Base-by-base conservation (phyloP, 1,140 invertebrate genomes). In the Meloidogyne hapla region DNA sequence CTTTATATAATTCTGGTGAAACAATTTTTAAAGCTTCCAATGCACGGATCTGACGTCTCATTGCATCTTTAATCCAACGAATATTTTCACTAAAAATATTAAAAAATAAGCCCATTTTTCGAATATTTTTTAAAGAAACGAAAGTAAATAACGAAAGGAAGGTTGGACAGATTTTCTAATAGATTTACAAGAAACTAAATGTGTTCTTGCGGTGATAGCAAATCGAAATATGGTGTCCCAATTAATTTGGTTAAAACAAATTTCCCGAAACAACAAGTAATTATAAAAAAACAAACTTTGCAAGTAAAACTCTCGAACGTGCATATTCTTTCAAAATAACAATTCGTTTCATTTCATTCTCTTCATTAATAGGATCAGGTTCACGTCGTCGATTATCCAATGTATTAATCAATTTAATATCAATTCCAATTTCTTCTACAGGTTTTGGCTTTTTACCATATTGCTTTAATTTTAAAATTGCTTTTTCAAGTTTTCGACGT, bases 1-100 rank as follows among this genome's bases (percentile, higher is more conserved):
- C 74, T 67, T 83, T 76, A 71, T 88, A 89, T 1, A 88, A 77
- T 45, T 86, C 83, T n/a, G 87, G 85, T 15, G 83, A 84, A 18
- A 88, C 78, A 23, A 79, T 77, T 64, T 84, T 81, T 23, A 88
- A 80, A 63, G 81, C 81, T 10, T 78, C 66, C 13, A 88, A 77
- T 23, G 88, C 88, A 26, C 80, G 81, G 40, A 80, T 18, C 76
- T 89, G 88, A 0, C 72, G 13, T 10, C 65, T 48, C n/a, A 80
- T 67, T 15, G 80, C 65, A 28, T 48, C 62, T 38, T 77, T 81
- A 25, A 85, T 79, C 83, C 83, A 85, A 15, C 25, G 21, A 67
- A 80, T 74, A 68, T 85, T 64, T 45, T n/a, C n/a, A 6, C 71
- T 73, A 21, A 26, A 21, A 38, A 72, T 28, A 63, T 25, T 15